phyloP scores from a whole-genome alignment of 2,888 invertebrate genomes.

The Dryomyza anilis region DNA sequence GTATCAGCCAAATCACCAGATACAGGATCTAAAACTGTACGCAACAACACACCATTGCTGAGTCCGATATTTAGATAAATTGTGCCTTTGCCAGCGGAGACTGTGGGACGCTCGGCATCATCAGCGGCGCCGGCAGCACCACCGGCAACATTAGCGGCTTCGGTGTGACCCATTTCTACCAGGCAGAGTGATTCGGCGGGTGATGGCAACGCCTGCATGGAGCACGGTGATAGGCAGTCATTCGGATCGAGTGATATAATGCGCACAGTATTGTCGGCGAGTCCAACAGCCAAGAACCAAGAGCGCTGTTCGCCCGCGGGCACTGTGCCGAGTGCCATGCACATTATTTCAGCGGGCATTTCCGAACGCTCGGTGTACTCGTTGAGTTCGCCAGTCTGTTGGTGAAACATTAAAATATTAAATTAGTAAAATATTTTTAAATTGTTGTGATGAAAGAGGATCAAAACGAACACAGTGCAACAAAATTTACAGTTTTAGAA shows the following conservation, averaged over 20 bases:
- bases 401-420: constrained; percentile 44
- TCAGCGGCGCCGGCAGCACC: constrained; percentile 59
- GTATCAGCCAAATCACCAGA: constrained; percentile 98
- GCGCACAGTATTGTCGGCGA: constrained; percentile 95
- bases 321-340: constrained; percentile 96
- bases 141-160: constrained; percentile 65
- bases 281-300: constrained; percentile 93
- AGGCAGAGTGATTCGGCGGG: constrained; percentile 96
- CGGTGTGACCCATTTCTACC: constrained; percentile 85
- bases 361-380: constrained; percentile 98
- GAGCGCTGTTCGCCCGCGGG: constrained; percentile 94
- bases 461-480: neutral
- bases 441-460: neutral
- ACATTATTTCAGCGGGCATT: constrained; percentile 95
- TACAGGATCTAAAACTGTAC: constrained; percentile 93
- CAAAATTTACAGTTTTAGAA: no score
- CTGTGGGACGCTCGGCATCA: constrained; percentile 61
- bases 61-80: constrained; percentile 96
- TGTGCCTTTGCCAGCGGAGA: constrained; percentile 67
- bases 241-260: constrained; percentile 96
- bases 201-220: constrained; percentile 95
- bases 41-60: constrained; percentile 91
- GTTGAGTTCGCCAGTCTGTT: constrained; percentile 94
- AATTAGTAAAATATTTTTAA: neutral
- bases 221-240: constrained; percentile 92